A percentile compares a stretch with the other conserved stretches of the same genome.
phyloP scores from a whole-genome alignment of 2,797 vertebrate species.

The Neostethus bicornis region DNA sequence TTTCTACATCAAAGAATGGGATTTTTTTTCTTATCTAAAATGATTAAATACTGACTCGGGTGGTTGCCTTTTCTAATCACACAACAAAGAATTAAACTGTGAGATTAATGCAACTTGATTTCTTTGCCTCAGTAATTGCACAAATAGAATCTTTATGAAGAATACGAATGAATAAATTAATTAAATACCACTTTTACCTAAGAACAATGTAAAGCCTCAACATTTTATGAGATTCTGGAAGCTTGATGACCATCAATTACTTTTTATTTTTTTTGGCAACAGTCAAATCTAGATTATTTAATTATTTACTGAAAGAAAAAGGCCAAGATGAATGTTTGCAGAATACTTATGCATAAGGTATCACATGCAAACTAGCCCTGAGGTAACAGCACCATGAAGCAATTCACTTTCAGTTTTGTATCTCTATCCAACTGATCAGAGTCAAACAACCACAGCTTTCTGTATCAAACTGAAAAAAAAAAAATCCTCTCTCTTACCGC shows the following conservation, averaged over 20 bases:
- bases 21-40: slow-evolving; percentile 36
- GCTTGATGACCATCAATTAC: no score
- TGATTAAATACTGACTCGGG: slow-evolving; percentile 20
- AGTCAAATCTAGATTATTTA: background rate
- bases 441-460: slow-evolving; percentile 1
- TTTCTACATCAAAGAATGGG: slow-evolving; percentile 30
- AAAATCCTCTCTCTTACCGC: slow-evolving; percentile 40
- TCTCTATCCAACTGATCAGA: slow-evolving; percentile 16
- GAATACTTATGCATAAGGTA: background rate
- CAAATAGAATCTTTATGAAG: no score
- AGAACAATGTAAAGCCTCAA: no score
- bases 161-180: no score
- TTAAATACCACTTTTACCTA: no score
- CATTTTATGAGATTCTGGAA: no score
- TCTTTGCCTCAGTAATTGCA: background rate
- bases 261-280: background rate
- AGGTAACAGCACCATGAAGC: slow-evolving; percentile 2
- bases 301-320: background rate
- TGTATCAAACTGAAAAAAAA: slow-evolving; percentile 29
- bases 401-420: slow-evolving; percentile 5
- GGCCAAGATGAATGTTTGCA: background rate
- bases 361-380: background rate
- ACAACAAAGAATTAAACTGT: background rate
- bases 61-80: background rate
- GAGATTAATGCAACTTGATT: background rate